Evolutionary conservation across 2,888 invertebrate genomes (phyloP).

Genomic region (Xylocampa areola): DNA sequence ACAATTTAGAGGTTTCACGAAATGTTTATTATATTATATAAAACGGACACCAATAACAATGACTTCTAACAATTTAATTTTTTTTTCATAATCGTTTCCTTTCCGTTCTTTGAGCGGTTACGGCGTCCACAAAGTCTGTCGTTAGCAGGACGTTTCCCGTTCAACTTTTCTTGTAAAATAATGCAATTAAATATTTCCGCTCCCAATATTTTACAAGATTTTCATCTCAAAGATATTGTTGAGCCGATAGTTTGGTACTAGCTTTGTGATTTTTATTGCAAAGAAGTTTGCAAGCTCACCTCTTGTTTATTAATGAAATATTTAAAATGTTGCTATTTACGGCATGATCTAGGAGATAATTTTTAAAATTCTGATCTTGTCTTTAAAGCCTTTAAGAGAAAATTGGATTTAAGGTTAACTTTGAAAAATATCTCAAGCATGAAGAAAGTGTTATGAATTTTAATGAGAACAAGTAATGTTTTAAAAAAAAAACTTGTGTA

Average conservation of each 20-base stretch:
- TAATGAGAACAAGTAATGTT: too few relatives aligned
- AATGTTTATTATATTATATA: too few relatives aligned
- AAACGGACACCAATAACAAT: constrained; percentile 32
- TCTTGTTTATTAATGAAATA: constrained; percentile 40
- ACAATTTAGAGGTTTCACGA: too few relatives aligned
- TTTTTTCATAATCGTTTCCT: constrained; percentile 23
- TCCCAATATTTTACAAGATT: constrained; percentile 67
- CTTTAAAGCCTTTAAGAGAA: too few relatives aligned
- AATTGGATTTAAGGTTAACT: too few relatives aligned
- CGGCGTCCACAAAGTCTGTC: constrained; percentile 54
- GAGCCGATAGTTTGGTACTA: constrained; percentile 50
- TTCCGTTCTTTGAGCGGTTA: constrained; percentile 39
- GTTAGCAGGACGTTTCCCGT: constrained; percentile 34
- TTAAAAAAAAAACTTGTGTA: too few relatives aligned
- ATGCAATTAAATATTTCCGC: constrained; percentile 84
- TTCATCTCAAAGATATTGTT: constrained; percentile 57
- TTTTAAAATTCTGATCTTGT: too few relatives aligned
- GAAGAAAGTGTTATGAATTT: too few relatives aligned
- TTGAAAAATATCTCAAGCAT: too few relatives aligned
- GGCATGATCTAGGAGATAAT: too few relatives aligned
- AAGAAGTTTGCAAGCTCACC: constrained; percentile 22
- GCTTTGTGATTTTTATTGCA: constrained; percentile 26
- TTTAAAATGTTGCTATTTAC: constrained; percentile 25
- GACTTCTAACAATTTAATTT: constrained; percentile 27
- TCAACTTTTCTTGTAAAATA: constrained; percentile 66